Evolutionary conservation across 2,797 vertebrate genomes (phyloP).

Genomic region (Sebastes nivosus): DNA sequence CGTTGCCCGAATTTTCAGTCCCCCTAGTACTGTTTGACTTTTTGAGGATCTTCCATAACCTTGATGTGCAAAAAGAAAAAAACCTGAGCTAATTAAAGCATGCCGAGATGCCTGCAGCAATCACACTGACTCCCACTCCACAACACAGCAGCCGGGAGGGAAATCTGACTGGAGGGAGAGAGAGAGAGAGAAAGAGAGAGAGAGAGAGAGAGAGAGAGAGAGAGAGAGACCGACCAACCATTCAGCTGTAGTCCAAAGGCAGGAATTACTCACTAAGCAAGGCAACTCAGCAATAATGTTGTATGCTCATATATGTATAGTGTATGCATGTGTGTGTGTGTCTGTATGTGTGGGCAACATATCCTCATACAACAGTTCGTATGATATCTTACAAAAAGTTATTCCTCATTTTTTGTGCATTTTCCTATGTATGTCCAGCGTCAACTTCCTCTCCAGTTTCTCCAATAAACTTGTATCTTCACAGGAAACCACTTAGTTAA

Average conservation of each 20-base stretch:
- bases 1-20: constrained; percentile 5
- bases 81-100: constrained; percentile 69
- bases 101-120: constrained; percentile 56
- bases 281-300: constrained; percentile 28
- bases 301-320: not conserved
- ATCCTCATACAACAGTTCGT: too few relatives aligned
- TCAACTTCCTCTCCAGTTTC: too few relatives aligned
- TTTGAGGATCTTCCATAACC: constrained; percentile 52
- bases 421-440: too few relatives aligned
- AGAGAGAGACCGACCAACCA: constrained; percentile 42
- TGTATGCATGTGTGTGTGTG: not conserved
- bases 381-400: too few relatives aligned
- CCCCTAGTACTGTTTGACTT: constrained; percentile 49
- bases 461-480: too few relatives aligned
- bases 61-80: constrained; percentile 37
- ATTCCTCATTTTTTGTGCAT: too few relatives aligned
- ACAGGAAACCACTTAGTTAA: too few relatives aligned
- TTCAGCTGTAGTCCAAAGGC: constrained; percentile 52
- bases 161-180: constrained; percentile 29
- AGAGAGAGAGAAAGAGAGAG: not conserved
- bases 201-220: constrained; percentile 1
- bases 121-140: constrained; percentile 40
- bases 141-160: constrained; percentile 41
- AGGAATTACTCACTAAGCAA: constrained; percentile 48
- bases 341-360: not conserved